Evolutionary conservation across 2,113 vertebrate genomes (phyloP).

Genomic region (Microtus pennsylvanicus): DNA sequence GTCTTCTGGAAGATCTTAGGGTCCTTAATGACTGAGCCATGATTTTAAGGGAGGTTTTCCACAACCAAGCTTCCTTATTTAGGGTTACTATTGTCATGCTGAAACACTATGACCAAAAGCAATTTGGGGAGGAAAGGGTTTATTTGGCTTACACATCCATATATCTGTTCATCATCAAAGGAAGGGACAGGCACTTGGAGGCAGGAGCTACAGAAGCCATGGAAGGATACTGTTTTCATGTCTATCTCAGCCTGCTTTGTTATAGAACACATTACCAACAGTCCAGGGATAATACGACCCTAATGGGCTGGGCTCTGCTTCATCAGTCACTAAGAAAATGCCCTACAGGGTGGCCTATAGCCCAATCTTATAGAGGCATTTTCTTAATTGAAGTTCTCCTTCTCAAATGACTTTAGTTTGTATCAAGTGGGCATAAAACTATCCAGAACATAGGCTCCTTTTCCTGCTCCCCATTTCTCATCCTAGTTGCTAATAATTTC

Average conservation of each 20-base stretch:
- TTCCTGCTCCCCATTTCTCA: fast-evolving
- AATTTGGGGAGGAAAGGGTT: background rate
- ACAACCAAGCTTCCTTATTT: background rate
- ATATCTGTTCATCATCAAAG: background rate
- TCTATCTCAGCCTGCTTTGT: background rate
- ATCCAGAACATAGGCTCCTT: background rate
- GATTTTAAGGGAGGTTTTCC: background rate
- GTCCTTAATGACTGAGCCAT: background rate
- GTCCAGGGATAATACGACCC: background rate
- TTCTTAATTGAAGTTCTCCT: background rate
- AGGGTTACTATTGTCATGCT: background rate
- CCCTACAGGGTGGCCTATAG: background rate
- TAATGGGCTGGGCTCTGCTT: background rate
- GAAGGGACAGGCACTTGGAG: background rate
- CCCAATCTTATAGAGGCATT: background rate
- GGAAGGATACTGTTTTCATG: background rate
- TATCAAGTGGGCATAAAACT: background rate
- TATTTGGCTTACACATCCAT: background rate
- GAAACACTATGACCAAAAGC: background rate
- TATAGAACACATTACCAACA: background rate
- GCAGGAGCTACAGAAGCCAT: background rate
- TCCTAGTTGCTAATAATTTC: background rate
- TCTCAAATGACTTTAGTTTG: background rate
- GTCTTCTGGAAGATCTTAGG: background rate
- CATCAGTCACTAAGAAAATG: background rate